A percentile compares a stretch with the other conserved stretches of the same genome.
These are phyloP conservation scores for Epinephelus malabaricus DNA, from an alignment of 2,797 vertebrate species.

Conservation along the genomic window DNA sequence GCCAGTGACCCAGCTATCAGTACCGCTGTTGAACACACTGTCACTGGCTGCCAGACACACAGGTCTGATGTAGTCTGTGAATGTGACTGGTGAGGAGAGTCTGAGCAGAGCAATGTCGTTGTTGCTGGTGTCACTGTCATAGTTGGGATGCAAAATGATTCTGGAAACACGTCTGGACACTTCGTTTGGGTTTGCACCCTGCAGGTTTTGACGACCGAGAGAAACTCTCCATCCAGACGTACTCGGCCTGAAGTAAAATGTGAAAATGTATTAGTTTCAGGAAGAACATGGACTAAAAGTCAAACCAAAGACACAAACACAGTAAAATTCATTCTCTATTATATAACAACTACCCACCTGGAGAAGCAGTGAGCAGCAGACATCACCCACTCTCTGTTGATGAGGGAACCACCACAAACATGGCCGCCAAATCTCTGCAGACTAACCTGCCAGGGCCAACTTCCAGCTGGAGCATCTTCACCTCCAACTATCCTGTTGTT, in stretches of 20 bases:
- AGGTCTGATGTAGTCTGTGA: slow-evolving; percentile 83
- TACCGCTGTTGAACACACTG: slow-evolving; percentile 72
- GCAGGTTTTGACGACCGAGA: slow-evolving; percentile 70
- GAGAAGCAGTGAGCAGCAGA: slow-evolving; percentile 75
- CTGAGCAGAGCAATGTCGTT: slow-evolving; percentile 79
- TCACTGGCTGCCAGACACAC: slow-evolving; percentile 84
- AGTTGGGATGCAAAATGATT: slow-evolving; percentile 68
- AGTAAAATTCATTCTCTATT: too few species aligned
- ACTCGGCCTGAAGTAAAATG: slow-evolving; percentile 6
- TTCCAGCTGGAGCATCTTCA: slow-evolving; percentile 59
- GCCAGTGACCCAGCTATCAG: slow-evolving; percentile 78
- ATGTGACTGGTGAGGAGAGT: slow-evolving; percentile 73
- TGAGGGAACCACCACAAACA: slow-evolving; percentile 76
- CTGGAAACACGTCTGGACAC: slow-evolving; percentile 29
- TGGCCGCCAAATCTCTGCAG: slow-evolving; percentile 43
- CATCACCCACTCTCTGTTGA: slow-evolving; percentile 77
- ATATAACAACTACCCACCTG: slow-evolving; percentile 23
- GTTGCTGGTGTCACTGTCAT: slow-evolving; percentile 14
- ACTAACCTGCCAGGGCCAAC: slow-evolving; percentile 79
- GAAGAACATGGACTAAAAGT: background rate
- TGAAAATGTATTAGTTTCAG: background rate
- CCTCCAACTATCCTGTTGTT: slow-evolving; percentile 70
- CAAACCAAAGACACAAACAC: background rate
- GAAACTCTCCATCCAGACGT: background rate
- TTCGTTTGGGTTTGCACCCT: slow-evolving; percentile 53